Evolutionary conservation across 2,797 vertebrate species (phyloP).

Genomic region (Hydrolagus colliei): DNA sequence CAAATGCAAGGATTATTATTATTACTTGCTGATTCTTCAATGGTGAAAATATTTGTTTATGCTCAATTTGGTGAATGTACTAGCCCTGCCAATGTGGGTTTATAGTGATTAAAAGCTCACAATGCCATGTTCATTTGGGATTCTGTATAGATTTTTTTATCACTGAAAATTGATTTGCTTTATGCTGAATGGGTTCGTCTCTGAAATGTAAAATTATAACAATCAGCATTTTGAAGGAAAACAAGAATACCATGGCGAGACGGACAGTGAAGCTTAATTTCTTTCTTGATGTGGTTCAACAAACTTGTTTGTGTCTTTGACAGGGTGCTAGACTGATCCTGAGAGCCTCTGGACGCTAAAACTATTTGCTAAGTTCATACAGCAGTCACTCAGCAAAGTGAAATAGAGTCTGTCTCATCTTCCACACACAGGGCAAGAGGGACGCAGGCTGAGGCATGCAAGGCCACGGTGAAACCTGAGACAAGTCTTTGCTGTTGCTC

Average conservation of each 20-base stretch:
- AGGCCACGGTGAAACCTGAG: constrained; percentile 27
- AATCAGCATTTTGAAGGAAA: background rate
- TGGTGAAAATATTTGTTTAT: too few relatives aligned
- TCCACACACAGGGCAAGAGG: constrained; percentile 22
- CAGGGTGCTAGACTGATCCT: background rate
- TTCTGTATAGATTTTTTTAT: background rate
- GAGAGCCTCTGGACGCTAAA: background rate
- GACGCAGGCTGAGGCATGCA: constrained; percentile 23
- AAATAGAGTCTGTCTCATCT: constrained; percentile 23
- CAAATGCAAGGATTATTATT: too few relatives aligned
- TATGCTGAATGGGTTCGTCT: background rate
- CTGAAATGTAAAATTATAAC: too few relatives aligned
- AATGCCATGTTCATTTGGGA: too few relatives aligned
- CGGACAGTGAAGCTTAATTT: background rate
- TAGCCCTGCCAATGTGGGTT: too few relatives aligned
- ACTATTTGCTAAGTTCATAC: constrained; percentile 22
- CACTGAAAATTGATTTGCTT: background rate
- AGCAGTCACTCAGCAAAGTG: constrained; percentile 29
- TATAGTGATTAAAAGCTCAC: too few relatives aligned
- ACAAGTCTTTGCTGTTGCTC: constrained; percentile 18
- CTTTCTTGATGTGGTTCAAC: constrained; percentile 28
- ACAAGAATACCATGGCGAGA: background rate
- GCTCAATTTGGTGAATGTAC: too few relatives aligned
- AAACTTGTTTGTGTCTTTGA: constrained; percentile 13
- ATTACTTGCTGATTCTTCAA: too few relatives aligned